phyloP scores from a whole-genome alignment of 2,113 vertebrate genomes.

The Sus scrofa region T2T-Sscrofa CM000824.6:116462501-116463000 shows the following conservation, averaged over 20 bases:
- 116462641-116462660: not conserved
- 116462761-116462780: not conserved
- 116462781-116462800: not conserved
- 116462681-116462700: not conserved
- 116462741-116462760: not conserved
- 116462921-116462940: not conserved
- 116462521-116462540: not conserved
- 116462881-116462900: not conserved
- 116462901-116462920: not conserved
- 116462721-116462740: not conserved
- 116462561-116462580: not conserved
- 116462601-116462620: not conserved
- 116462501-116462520: too few relatives aligned
- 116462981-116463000: not conserved
- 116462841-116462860: not conserved
- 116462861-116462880: not conserved
- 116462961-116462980: not conserved
- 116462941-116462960: not conserved
- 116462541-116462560: not conserved
- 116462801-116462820: not conserved
- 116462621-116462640: not conserved
- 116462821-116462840: not conserved
- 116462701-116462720: not conserved
- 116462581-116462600: not conserved
- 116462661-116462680: not conserved